Evolutionary conservation across 92 coral and sea anemone species (phyloP).

Genomic region (Heteractis magnifica): DNA sequence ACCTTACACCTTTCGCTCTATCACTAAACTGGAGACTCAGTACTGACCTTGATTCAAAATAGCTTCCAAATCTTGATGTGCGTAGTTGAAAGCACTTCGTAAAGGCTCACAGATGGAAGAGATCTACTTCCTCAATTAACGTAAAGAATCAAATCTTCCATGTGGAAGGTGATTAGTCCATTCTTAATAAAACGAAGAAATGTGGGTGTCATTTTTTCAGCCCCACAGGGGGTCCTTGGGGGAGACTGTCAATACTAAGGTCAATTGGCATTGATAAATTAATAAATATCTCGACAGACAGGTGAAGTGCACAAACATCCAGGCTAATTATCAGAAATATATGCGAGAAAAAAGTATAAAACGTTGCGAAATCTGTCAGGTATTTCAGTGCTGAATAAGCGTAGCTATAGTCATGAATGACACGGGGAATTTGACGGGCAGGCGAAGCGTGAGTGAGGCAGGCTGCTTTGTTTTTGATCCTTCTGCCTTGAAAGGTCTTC

Average conservation of each 20-base stretch:
- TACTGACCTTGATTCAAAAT: conserved; percentile 67
- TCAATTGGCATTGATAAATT: background rate
- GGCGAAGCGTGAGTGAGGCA: conserved; percentile 30
- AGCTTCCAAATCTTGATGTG: conserved; percentile 70
- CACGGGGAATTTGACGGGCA: background rate
- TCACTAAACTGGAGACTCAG: too few relatives aligned
- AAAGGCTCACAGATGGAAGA: background rate
- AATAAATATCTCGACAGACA: background rate
- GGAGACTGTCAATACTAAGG: background rate
- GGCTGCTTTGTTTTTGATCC: conserved; percentile 57
- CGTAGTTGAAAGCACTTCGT: too few relatives aligned
- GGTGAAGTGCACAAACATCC: background rate
- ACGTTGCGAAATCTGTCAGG: background rate
- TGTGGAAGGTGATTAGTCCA: background rate
- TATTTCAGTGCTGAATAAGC: background rate
- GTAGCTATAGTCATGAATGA: background rate
- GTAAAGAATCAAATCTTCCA: background rate
- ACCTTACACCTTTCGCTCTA: background rate
- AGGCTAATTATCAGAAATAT: background rate
- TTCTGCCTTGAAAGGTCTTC: conserved; percentile 30
- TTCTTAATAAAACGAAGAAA: background rate
- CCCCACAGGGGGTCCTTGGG: background rate
- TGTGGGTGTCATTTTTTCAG: background rate
- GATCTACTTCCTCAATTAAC: background rate
- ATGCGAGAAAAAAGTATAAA: background rate